These are phyloP conservation scores for Strigamia crassipes DNA, from an alignment of 2,888 invertebrate genomes.

Conservation along the genomic window DNA sequence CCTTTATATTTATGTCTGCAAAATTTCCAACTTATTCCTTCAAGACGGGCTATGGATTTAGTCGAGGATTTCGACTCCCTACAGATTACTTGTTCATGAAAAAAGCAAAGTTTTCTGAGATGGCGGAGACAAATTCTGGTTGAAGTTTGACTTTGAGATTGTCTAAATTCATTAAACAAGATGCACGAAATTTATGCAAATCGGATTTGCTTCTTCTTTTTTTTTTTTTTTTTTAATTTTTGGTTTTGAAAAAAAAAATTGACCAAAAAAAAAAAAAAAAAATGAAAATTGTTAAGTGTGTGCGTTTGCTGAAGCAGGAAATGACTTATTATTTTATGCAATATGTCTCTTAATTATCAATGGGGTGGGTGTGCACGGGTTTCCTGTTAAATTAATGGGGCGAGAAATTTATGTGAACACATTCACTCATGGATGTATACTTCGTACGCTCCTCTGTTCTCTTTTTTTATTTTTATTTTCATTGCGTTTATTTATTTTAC, in stretches of 20 bases:
- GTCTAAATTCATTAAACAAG: neutral
- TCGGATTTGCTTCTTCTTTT: neutral
- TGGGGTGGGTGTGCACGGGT: constrained; percentile 23
- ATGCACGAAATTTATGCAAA: neutral
- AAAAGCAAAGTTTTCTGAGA: neutral
- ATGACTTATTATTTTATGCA: constrained; percentile 37
- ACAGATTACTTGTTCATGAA: neutral
- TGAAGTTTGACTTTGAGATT: neutral
- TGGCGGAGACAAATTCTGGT: neutral
- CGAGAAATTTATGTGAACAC: constrained; percentile 42
- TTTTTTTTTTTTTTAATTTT: neutral
- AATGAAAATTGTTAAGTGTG: constrained; percentile 9
- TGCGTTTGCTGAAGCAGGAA: constrained; percentile 24
- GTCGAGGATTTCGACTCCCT: neutral
- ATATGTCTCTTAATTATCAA: constrained; percentile 40
- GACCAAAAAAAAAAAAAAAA: neutral
- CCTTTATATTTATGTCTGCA: constrained; percentile 20
- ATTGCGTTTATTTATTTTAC: neutral
- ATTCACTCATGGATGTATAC: constrained; percentile 35
- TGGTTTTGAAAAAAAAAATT: neutral
- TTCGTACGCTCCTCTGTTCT: neutral
- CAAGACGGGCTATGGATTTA: neutral
- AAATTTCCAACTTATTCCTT: constrained; percentile 12
- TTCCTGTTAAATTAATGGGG: constrained; percentile 42
- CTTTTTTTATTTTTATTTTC: neutral